phyloP scores from a whole-genome alignment of 64 coral and sea anemone species.

The Catalaphyllia jardinei region DNA sequence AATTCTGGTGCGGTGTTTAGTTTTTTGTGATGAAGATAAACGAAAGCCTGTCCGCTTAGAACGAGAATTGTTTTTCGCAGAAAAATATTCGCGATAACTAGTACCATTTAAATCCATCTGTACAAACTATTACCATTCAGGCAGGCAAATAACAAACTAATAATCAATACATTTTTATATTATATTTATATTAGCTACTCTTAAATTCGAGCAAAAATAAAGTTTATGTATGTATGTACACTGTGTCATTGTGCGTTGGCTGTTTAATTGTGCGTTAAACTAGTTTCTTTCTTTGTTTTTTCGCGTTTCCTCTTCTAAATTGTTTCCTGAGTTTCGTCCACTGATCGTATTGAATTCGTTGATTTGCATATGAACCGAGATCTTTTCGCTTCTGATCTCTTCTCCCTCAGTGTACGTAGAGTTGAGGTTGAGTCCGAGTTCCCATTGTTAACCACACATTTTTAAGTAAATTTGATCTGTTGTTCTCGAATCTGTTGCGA shows the following conservation, averaged over 20 bases:
- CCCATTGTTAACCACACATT: not conserved
- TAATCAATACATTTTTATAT: not conserved
- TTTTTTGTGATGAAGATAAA: no score
- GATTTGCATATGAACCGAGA: not conserved
- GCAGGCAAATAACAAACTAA: not conserved
- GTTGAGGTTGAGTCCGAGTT: not conserved
- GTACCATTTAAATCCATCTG: not conserved
- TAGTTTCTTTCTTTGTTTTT: not conserved
- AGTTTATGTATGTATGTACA: no score
- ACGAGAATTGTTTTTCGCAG: not conserved
- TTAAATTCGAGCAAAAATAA: no score
- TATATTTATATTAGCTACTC: no score
- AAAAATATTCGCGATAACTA: not conserved
- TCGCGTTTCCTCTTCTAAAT: not conserved
- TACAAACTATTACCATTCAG: not conserved
- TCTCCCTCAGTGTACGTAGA: not conserved
- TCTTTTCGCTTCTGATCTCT: not conserved
- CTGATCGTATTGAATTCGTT: not conserved
- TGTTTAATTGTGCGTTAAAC: not conserved
- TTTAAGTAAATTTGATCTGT: conserved; percentile 39
- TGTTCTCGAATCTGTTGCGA: conserved; percentile 78
- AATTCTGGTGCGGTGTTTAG: no score
- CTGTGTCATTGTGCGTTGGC: conserved; percentile 1
- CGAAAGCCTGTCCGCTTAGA: not conserved
- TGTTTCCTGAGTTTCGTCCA: not conserved